Evolutionary conservation across 2,797 vertebrate genomes (phyloP).

Genomic region (Aplochiton taeniatus): DNA sequence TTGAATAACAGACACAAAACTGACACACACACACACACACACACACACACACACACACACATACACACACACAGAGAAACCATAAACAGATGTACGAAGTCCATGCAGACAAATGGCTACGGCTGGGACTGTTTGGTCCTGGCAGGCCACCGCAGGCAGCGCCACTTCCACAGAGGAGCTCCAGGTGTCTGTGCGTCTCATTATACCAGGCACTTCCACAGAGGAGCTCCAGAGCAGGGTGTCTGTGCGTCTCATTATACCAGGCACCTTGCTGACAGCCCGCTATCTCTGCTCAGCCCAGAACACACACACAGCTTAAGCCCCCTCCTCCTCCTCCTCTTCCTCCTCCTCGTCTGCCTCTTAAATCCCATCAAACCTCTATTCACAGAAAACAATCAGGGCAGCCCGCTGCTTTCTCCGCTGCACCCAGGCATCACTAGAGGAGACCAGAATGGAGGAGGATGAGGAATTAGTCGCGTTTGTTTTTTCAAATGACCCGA

Average conservation of each 20-base stretch:
- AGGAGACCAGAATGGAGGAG: slow-evolving; percentile 58
- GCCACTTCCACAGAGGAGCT: slow-evolving; percentile 54
- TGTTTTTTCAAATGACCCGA: slow-evolving; percentile 57
- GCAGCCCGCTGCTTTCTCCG: slow-evolving; percentile 42
- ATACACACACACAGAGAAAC: no score
- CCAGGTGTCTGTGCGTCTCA: not conserved
- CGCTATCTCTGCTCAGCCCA: slow-evolving; percentile 39
- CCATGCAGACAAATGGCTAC: slow-evolving; percentile 1
- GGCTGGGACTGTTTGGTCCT: slow-evolving; percentile 68
- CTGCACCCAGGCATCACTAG: slow-evolving; percentile 53
- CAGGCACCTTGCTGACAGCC: no score
- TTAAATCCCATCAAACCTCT: slow-evolving; percentile 62
- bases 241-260: no score
- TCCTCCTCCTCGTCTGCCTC: not conserved
- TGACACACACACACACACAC: slow-evolving; percentile 42
- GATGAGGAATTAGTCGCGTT: slow-evolving; percentile 64
- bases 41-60: no score
- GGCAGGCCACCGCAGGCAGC: slow-evolving; percentile 52
- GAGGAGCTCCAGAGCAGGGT: slow-evolving; percentile 35
- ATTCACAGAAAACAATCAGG: slow-evolving; percentile 60
- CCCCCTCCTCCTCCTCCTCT: slow-evolving; percentile 30
- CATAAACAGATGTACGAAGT: no score
- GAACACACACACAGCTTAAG: slow-evolving; percentile 50
- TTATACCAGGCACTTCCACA: no score
- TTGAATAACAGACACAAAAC: slow-evolving; percentile 6